phyloP scores from a whole-genome alignment of 2,113 vertebrate genomes.

The Embiotoca jacksoni region DNA sequence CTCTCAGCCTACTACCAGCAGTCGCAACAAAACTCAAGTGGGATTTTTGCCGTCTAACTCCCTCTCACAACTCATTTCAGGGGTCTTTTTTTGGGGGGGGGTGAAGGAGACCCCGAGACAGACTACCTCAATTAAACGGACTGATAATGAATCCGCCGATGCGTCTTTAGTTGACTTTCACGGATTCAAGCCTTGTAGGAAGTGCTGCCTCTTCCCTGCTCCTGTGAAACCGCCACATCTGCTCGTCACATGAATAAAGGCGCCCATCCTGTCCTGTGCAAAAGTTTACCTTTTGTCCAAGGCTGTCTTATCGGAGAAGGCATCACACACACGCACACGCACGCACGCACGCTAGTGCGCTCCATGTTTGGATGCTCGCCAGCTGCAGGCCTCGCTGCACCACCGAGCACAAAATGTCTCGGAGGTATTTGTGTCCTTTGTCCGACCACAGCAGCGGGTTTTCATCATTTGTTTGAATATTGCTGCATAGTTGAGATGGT shows the following conservation, averaged over 20 bases:
- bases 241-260: background rate
- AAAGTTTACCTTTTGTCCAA: conserved; percentile 20
- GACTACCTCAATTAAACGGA: too few relatives aligned
- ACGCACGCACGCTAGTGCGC: background rate
- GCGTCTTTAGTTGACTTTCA: background rate
- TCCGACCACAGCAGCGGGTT: conserved; percentile 1
- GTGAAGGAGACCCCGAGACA: too few relatives aligned
- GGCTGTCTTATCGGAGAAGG: background rate
- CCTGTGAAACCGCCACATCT: background rate
- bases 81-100: background rate
- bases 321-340: background rate
- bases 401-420: conserved; percentile 18
- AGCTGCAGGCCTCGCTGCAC: conserved; percentile 6
- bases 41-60: background rate
- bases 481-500: background rate
- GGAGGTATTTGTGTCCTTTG: background rate
- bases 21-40: background rate
- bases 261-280: background rate
- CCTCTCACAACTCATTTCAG: background rate
- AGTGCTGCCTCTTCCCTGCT: background rate
- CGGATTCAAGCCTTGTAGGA: background rate
- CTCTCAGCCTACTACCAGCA: background rate
- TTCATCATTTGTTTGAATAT: conserved; percentile 3
- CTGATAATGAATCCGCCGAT: background rate
- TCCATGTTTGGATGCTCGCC: conserved; percentile 12